Conservation (phyloP, 2,113 vertebrate species). For the Acanthochromis polyacanthus region DNA sequence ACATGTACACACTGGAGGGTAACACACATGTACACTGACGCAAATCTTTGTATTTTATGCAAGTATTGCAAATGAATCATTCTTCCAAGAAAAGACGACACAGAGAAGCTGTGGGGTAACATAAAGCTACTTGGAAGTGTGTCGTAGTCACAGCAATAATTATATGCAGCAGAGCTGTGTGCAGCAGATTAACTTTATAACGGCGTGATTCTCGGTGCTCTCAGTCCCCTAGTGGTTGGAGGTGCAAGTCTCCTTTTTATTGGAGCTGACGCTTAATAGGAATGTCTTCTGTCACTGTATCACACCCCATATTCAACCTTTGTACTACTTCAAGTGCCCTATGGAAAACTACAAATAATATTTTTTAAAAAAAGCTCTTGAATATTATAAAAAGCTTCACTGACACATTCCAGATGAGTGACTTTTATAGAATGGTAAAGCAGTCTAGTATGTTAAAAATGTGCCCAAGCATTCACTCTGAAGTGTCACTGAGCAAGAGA, state of each 20-base stretch:
- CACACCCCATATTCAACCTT: slow-evolving; percentile 3
- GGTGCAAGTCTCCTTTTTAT: slow-evolving; percentile 1
- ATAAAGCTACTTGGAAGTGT: neutral
- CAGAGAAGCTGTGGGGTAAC: neutral
- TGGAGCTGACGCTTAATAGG: slow-evolving; percentile 8
- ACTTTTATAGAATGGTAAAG: neutral
- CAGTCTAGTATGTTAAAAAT: neutral
- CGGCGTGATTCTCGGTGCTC: slow-evolving; percentile 67
- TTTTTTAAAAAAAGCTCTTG: slow-evolving; percentile 9
- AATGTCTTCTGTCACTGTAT: slow-evolving; percentile 18
- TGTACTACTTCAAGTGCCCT: neutral
- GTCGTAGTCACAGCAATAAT: neutral
- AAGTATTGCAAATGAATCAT: neutral
- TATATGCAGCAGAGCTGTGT: slow-evolving; percentile 12
- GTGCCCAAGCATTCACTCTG: neutral
- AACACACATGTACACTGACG: slow-evolving; percentile 4
- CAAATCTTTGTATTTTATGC: slow-evolving; percentile 14
- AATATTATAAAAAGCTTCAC: slow-evolving; percentile 1
- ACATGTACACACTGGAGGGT: neutral
- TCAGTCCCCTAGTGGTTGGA: slow-evolving; percentile 79
- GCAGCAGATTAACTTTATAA: slow-evolving; percentile 6
- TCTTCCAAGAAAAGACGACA: neutral
- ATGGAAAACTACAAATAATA: slow-evolving; percentile 2
- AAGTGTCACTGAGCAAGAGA: slow-evolving; percentile 8
- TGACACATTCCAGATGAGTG: slow-evolving; percentile 6